phyloP scores from a whole-genome alignment of 2,113 vertebrate genomes.

The Mustelus asterias region DNA sequence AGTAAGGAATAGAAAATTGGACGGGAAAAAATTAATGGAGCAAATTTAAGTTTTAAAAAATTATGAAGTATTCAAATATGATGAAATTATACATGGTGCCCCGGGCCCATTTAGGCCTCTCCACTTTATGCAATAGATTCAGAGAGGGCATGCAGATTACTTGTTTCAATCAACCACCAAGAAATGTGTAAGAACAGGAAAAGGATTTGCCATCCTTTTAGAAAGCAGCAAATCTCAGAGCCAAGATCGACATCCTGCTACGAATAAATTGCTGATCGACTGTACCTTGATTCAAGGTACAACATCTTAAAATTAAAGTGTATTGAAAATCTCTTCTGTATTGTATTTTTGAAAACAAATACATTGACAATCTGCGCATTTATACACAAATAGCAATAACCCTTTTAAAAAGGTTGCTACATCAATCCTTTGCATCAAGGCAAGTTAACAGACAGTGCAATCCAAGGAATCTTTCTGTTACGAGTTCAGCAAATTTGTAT shows the following conservation, averaged over 20 bases:
- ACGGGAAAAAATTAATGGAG: background rate
- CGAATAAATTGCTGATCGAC: no score
- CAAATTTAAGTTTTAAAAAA: background rate
- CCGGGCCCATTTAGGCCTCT: background rate
- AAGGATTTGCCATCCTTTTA: no score
- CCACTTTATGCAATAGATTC: background rate
- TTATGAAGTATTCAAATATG: background rate
- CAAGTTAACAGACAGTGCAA: background rate
- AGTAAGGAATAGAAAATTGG: background rate
- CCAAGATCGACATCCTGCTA: no score
- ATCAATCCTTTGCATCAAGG: no score
- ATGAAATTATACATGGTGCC: background rate
- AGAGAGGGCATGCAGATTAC: background rate
- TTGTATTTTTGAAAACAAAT: background rate
- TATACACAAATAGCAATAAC: background rate
- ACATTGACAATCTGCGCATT: background rate
- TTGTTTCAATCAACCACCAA: background rate
- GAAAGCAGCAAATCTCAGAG: no score
- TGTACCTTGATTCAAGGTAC: no score
- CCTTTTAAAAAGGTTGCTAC: background rate
- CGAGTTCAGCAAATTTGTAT: background rate
- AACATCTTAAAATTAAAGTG: no score
- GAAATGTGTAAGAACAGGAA: no score
- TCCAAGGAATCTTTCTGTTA: background rate
- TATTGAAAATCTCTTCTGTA: background rate